Evolutionary conservation across 2,113 vertebrate species (phyloP).

Genomic region (Ceyx melanurus): DNA sequence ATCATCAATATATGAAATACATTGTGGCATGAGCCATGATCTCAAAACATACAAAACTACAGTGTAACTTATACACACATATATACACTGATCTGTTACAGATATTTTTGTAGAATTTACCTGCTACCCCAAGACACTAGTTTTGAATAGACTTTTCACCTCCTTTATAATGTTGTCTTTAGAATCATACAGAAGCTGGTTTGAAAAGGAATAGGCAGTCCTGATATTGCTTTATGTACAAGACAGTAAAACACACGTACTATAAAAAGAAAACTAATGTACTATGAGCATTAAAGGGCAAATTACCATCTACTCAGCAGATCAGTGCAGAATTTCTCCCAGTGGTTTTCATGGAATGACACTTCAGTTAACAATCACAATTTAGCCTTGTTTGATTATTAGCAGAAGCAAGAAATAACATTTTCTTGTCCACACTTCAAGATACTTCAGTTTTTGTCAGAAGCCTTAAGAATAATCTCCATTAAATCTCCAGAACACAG

Average conservation of each 20-base stretch:
- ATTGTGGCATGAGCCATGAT: neutral
- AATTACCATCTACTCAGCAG: constrained; percentile 28
- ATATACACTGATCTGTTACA: neutral
- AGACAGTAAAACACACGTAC: neutral
- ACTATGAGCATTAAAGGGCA: neutral
- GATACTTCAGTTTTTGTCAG: neutral
- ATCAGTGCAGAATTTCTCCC: constrained; percentile 12
- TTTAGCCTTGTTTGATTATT: constrained; percentile 8
- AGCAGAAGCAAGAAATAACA: neutral
- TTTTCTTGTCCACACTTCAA: neutral
- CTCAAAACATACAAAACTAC: neutral
- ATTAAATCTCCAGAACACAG: neutral
- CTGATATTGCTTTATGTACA: neutral
- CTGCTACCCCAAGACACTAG: neutral
- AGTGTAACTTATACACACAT: neutral
- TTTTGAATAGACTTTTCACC: neutral
- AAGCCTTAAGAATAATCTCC: neutral
- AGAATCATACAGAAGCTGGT: neutral
- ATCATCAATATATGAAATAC: neutral
- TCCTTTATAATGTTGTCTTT: neutral
- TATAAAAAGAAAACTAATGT: neutral
- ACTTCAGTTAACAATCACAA: constrained; percentile 16
- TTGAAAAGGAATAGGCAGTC: neutral
- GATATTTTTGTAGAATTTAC: neutral
- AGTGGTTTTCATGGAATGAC: neutral